Conservation (phyloP, 2,797 vertebrate genomes). For the Rachycentron canadum region DNA sequence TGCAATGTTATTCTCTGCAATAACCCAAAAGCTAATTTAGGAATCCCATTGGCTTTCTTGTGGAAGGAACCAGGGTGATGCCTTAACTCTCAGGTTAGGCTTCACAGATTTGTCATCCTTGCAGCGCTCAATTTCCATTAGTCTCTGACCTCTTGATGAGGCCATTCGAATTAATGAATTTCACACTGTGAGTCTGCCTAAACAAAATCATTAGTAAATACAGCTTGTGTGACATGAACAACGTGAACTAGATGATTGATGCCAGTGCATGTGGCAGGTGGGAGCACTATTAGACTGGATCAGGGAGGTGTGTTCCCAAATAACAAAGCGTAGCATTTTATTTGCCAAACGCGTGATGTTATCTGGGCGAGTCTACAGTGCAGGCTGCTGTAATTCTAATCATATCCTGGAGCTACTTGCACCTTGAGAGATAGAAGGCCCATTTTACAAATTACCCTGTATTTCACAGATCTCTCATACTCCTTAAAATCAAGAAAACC, state of each 20-base stretch:
- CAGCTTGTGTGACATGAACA: too few species aligned
- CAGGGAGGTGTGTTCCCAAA: background rate
- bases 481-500: slow-evolving; percentile 4
- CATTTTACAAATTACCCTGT: slow-evolving; percentile 11
- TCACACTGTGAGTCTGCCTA: too few species aligned
- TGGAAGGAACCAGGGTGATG: too few species aligned
- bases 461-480: background rate
- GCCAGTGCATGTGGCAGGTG: background rate
- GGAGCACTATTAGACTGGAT: background rate
- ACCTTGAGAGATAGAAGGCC: slow-evolving; percentile 1
- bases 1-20: too few species aligned
- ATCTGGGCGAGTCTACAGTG: background rate
- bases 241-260: background rate
- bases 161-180: too few species aligned
- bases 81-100: too few species aligned
- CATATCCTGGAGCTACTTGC: background rate
- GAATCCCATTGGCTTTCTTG: too few species aligned
- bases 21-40: too few species aligned
- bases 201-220: too few species aligned
- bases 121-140: too few species aligned
- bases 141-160: too few species aligned
- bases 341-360: background rate
- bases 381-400: background rate
- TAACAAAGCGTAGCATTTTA: background rate
- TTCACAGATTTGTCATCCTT: too few species aligned